Base-by-base conservation (phyloP, 2,113 vertebrate species). In the Anoura caudifer region DNA sequence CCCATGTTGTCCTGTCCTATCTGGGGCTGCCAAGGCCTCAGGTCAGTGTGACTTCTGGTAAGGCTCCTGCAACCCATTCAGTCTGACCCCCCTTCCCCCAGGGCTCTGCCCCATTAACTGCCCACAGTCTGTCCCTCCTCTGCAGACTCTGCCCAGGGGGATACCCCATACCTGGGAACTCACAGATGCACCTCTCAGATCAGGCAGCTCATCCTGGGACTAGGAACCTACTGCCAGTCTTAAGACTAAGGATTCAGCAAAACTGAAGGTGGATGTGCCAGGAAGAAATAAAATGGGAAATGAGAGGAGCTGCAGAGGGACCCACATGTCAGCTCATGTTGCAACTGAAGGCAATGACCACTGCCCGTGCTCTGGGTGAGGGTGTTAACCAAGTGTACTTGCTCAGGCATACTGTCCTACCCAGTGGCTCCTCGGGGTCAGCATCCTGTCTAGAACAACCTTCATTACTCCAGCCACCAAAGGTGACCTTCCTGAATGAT, bases 361-460 rank as follows among this genome's bases (percentile, higher is more conserved):
- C 20, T 1, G 1, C 0, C 3, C 15, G 1, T 2, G n/a, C 38
- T 17, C 7, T 19, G 9, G 13, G 28, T 24, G n/a, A 38, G 12
- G 26, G 16, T 10, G 7, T 17, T 47, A 9, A 38, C 8, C 2
- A 5, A 76, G 15, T 1, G 26, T 4, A 16, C 36, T 36, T 33
- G 45, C 28, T 26, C 70, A 26, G 45, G 2, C 1, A 7, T 3
- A 28, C 5, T 4, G 13, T 50, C 72, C 38, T 38, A 20, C 19
- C 59, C 31, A 1, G 54, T 2, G 1, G 33, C 33, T 33, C 4
- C 16, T 1, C 1, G 4, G 65, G n/a, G 61, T 43, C 16, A 3
- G 16, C 7, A 5, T 16, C 41, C 33, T 20, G 47, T 24, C 17
- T n/a, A 47, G 24, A 67, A 43, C 0, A 24, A 61, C 50, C 31